These are phyloP conservation scores for Epizoanthus scotinus DNA, from an alignment of 92 coral and sea anemone species.

Conservation along the genomic window DNA sequence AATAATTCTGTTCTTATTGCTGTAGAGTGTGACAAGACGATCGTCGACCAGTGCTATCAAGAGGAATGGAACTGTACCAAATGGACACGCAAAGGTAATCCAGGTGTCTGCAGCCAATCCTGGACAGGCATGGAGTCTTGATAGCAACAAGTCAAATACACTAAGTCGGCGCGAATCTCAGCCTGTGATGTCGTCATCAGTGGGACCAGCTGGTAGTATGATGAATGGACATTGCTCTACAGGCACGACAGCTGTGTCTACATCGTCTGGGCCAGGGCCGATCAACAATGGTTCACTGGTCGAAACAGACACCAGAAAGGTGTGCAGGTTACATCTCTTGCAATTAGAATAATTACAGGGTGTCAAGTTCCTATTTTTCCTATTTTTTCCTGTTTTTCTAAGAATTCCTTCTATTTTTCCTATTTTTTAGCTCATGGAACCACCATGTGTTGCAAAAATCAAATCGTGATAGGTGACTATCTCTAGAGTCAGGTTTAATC, in stretches of 20 bases:
- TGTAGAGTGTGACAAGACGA: constrained; percentile 67
- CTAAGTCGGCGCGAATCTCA: constrained; percentile 84
- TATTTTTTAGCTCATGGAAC: too few species aligned
- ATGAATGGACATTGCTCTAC: constrained; percentile 75
- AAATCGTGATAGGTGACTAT: too few species aligned
- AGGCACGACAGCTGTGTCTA: constrained; percentile 36
- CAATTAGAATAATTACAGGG: too few species aligned
- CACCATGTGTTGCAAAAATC: too few species aligned
- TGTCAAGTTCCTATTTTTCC: background rate
- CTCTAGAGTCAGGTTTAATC: too few species aligned
- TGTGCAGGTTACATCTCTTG: constrained; percentile 3
- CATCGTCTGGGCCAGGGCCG: constrained; percentile 73
- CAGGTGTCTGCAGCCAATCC: constrained; percentile 51
- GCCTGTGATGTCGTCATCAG: constrained; percentile 62
- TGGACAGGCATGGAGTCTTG: constrained; percentile 79
- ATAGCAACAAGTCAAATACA: constrained; percentile 57
- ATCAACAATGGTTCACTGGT: constrained; percentile 84
- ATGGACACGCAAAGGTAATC: constrained; percentile 65
- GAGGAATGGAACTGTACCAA: constrained; percentile 78
- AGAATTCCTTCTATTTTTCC: too few species aligned
- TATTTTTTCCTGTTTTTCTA: background rate
- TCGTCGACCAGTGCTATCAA: constrained; percentile 87
- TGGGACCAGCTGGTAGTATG: constrained; percentile 55
- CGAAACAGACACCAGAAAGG: constrained; percentile 91
- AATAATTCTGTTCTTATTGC: background rate